These are phyloP conservation scores for silkworm (Bombyx mori) DNA, from an alignment of 1,140 invertebrate species.

Conservation along the genomic window DNA sequence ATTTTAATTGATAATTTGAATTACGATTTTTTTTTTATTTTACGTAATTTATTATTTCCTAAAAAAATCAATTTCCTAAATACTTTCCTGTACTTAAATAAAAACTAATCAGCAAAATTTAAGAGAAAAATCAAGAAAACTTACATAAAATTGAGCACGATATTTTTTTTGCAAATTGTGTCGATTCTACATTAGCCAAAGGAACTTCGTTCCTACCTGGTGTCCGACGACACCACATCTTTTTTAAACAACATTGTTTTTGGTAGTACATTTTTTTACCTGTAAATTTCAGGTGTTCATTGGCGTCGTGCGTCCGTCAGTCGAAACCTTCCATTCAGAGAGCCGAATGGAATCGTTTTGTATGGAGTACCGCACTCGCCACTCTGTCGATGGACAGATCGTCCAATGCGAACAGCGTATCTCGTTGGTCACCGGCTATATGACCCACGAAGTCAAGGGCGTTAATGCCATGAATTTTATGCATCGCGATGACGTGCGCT, in stretches of 20 bases:
- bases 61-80: too few relatives aligned
- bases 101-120: too few relatives aligned
- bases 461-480: conserved; percentile 88
- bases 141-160: too few relatives aligned
- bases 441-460: conserved; percentile 86
- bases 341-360: conserved; percentile 80
- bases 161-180: too few relatives aligned
- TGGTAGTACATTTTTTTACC: background rate
- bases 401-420: conserved; percentile 90
- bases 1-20: too few relatives aligned
- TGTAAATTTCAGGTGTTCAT: conserved; percentile 73
- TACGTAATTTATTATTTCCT: background rate
- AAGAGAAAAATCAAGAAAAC: too few relatives aligned
- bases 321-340: conserved; percentile 78
- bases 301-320: conserved; percentile 76
- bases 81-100: too few relatives aligned
- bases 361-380: conserved; percentile 88
- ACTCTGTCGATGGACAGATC: conserved; percentile 86
- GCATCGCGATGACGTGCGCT: conserved; percentile 87
- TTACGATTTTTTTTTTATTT: too few relatives aligned
- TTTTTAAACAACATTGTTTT: background rate
- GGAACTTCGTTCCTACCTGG: too few relatives aligned
- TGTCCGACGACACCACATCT: too few relatives aligned
- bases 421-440: conserved; percentile 86
- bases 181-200: too few relatives aligned